Conservation (phyloP, 23 tunicate species). For the Phallusia fumigata region DNA sequence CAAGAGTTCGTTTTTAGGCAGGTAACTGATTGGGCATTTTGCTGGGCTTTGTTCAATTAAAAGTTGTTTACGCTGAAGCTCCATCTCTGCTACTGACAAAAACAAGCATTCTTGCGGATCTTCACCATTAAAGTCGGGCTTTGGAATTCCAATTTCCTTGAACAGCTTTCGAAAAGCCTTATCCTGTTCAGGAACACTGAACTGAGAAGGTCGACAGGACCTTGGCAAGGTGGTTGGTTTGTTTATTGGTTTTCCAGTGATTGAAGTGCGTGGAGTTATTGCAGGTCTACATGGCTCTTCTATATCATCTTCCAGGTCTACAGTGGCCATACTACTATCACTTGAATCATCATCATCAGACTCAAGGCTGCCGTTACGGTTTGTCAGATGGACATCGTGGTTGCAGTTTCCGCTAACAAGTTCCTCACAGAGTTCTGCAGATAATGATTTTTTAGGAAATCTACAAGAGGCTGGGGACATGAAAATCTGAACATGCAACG, state of each 20-base stretch:
- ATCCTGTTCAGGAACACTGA: neutral
- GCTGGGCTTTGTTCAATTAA: neutral
- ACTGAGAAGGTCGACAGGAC: conserved; percentile 6
- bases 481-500: no score
- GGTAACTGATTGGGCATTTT: conserved; percentile 26
- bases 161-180: conserved; percentile 25
- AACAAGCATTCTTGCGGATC: conserved; percentile 37
- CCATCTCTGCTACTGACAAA: conserved; percentile 36
- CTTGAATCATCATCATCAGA: neutral
- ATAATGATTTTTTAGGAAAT: neutral
- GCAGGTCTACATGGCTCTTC: neutral
- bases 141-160: conserved; percentile 16
- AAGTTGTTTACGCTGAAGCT: neutral
- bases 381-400: neutral
- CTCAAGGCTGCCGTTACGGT: neutral
- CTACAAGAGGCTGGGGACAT: no score
- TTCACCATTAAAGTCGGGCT: neutral
- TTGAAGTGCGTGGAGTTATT: neutral
- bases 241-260: neutral
- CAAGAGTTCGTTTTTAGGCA: conserved; percentile 53
- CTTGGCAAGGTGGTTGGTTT: conserved; percentile 26
- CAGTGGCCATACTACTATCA: conserved; percentile 31
- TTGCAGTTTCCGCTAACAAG: neutral
- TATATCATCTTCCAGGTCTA: conserved; percentile 15
- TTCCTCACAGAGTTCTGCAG: conserved; percentile 3